Evolutionary conservation across 1,140 invertebrate species (phyloP).

Genomic region (Periplaneta americana): DNA sequence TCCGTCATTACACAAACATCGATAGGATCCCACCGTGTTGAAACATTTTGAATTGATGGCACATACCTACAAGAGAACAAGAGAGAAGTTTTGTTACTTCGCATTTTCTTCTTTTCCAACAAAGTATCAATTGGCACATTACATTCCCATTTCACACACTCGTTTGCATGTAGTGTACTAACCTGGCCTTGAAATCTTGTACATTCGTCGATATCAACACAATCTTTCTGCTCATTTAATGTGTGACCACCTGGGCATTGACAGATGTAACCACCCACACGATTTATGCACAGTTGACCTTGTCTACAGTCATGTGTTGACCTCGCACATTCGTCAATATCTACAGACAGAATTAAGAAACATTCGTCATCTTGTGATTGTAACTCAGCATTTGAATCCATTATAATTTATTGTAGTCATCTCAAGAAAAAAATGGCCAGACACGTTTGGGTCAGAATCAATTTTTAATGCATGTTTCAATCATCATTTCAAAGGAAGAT

Average conservation of each 20-base stretch:
- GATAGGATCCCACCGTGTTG: conserved; percentile 54
- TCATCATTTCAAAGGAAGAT: no score
- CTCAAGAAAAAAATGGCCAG: no score
- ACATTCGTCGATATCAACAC: conserved; percentile 62
- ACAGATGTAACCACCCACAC: conserved; percentile 67
- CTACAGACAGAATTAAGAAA: conserved; percentile 22
- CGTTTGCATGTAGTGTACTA: no score
- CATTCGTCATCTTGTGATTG: no score
- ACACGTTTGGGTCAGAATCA: no score
- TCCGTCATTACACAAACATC: conserved; percentile 56
- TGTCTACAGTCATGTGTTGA: conserved; percentile 53
- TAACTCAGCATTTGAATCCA: no score
- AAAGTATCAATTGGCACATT: no score
- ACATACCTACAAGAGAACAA: conserved; percentile 32
- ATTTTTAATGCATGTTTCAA: no score
- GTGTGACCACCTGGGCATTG: conserved; percentile 62
- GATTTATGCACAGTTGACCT: conserved; percentile 69
- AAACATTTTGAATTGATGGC: conserved; percentile 43
- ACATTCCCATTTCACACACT: no score
- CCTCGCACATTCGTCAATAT: conserved; percentile 38
- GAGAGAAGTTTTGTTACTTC: not conserved
- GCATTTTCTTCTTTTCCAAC: no score
- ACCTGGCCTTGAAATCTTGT: conserved; percentile 22
- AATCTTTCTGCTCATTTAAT: conserved; percentile 38
- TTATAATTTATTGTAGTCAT: no score